Base-by-base conservation (phyloP, 2,888 invertebrate species). In the Coecobrya sp. region DNA sequence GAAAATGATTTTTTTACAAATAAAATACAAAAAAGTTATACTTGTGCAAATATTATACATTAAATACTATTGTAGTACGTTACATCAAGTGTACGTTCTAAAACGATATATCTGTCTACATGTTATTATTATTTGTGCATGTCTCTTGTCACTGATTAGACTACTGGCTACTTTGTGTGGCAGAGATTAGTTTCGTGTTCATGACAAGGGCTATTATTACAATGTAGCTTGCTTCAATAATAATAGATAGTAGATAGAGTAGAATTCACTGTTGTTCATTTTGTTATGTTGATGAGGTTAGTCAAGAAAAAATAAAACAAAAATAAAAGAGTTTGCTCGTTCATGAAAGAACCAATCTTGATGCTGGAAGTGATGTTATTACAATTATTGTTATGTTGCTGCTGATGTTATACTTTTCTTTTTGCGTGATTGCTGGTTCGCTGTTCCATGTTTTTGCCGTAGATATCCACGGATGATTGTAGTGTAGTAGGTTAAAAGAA, bases 21-120 rank as follows among this genome's bases (percentile, higher is more conserved):
- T 1, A 59, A 19, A 59, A 59, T 19, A n/a, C 0, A 59, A 59
- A 1, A 10, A 59, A 59, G 8, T 19, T 8, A 59, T 59, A 22
- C 19, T 59, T 59, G 59, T 59, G 59, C 59, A 59, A 59, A 22
- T 55, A 55, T n/a, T n/a, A 55, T 55, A 55, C 55, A 55, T 55
- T 36, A 36, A 36, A 7, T 36, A 36, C 36, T 36, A 36, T n/a
- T n/a, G 36, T 4, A 36, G 36, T 36, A 36, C 36, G 36, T 36
- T 36, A 36, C 36, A 36, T 36, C 36, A 36, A 2, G 36, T 36
- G 1, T 49, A 49, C 49, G 11, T 49, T 49, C 49, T 55, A 55
- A 36, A 36, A 36, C 36, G 7, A 4, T 4, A 36, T 36, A 36
- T 36, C 2, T 36, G 36, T 36, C 36, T 36, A 36, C 36, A 36